Base-by-base conservation (phyloP, 2,113 vertebrate genomes). In the Mirounga angustirostris region DNA sequence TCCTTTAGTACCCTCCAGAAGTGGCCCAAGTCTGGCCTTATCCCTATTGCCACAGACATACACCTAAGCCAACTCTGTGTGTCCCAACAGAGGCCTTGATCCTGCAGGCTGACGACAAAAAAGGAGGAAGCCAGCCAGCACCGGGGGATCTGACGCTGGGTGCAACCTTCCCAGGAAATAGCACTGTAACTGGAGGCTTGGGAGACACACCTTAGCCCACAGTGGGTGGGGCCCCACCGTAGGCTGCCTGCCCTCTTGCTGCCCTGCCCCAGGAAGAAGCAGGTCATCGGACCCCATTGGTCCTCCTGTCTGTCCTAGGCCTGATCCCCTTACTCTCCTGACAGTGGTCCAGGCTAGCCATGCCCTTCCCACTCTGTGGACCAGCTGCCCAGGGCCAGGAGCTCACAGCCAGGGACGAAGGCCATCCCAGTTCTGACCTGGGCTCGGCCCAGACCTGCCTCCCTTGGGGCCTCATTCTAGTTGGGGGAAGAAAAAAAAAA, bases 361-460 rank as follows among this genome's bases (percentile, higher is more conserved):
- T 15, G 33, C 56, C 52, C 56, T 84, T 94, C 61, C 46, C 52
- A 94, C n/a, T 43, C 59, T 52, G 69, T 54, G 74, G 59, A 46
- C 87, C 56, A 90, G 36, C 21, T 80, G 89, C 95, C 87, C 82
- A 58, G 40, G 59, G 54, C 6, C 52, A 12, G 14, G 67, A 88
- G 43, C 65, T 79, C 88, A 80, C 12, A 11, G 73, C 26, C 30
- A 33, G 43, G 71, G 30, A 89, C 4, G 9, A 82, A 97, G 96
- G 76, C 78, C 63, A 95, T 91, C 58, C 79, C 16, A 81, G 24
- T 65, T 94, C 46, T 89, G 92, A 95, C 92, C 96, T 82, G 91
- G 92, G 95, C 88, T 96, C 71, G 52, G 96, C 96, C 92, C 85
- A 94, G 83, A 96, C 90, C 94, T 97, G 89, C n/a, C 69, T 97